A percentile compares a stretch with the other conserved stretches of the same genome.
phyloP scores from a whole-genome alignment of 2,888 invertebrate species.

The Andrena bicolor region DNA sequence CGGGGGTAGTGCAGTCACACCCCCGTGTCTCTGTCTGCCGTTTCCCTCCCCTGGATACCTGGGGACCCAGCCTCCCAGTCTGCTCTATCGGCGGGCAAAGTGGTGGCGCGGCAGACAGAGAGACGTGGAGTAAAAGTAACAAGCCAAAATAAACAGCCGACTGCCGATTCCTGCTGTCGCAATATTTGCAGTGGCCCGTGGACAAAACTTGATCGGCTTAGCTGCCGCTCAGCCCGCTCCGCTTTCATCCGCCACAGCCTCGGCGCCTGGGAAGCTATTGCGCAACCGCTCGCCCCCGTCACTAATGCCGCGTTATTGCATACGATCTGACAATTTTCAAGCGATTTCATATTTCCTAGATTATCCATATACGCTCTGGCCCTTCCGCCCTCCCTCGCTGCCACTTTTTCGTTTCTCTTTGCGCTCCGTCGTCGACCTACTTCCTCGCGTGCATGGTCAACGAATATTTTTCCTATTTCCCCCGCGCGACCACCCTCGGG shows the following conservation, averaged over 20 bases:
- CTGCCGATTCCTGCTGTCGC: slow-evolving; percentile 76
- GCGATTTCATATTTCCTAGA: slow-evolving; percentile 79
- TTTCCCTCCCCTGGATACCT: slow-evolving; percentile 32
- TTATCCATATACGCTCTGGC: slow-evolving; percentile 65
- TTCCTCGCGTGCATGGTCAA: background rate
- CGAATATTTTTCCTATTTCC: background rate
- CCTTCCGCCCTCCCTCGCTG: background rate
- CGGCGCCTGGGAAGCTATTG: slow-evolving; percentile 60
- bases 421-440: slow-evolving; percentile 1
- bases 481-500: background rate
- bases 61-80: slow-evolving; percentile 20
- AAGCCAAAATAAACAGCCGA: slow-evolving; percentile 77
- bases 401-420: background rate
- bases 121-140: slow-evolving; percentile 67
- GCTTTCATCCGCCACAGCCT: too few species aligned
- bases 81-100: slow-evolving; percentile 40
- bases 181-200: slow-evolving; percentile 72
- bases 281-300: slow-evolving; percentile 34
- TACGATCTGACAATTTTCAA: slow-evolving; percentile 77
- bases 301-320: slow-evolving; percentile 80
- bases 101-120: slow-evolving; percentile 41
- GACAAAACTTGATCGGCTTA: slow-evolving; percentile 69
- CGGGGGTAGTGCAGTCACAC: slow-evolving; percentile 8
- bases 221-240: background rate
- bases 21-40: slow-evolving; percentile 31